These are phyloP conservation scores for Scopus umbretta DNA, from an alignment of 2,113 vertebrate genomes.

Conservation along the genomic window DNA sequence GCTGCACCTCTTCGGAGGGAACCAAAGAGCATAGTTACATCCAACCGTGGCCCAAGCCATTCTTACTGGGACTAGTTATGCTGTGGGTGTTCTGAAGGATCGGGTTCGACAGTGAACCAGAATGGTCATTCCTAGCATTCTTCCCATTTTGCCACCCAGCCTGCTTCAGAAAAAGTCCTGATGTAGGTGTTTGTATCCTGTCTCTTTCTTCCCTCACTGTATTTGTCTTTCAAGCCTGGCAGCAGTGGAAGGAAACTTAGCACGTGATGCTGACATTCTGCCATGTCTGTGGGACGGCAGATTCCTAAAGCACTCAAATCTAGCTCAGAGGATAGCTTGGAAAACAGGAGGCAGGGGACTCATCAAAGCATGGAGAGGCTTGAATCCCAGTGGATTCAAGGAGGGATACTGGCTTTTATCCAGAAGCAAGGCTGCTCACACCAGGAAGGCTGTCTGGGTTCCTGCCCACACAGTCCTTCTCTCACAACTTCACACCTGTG, in stretches of 20 bases:
- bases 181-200: slow-evolving; percentile 61
- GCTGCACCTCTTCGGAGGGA: background rate
- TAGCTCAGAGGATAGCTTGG: slow-evolving; percentile 3
- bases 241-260: slow-evolving; percentile 60
- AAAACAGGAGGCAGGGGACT: slow-evolving; percentile 14
- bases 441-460: background rate
- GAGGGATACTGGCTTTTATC: background rate
- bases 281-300: slow-evolving; percentile 20
- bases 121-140: slow-evolving; percentile 55
- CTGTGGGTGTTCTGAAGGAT: slow-evolving; percentile 61
- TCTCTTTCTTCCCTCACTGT: slow-evolving; percentile 49
- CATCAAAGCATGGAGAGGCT: background rate
- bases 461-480: background rate
- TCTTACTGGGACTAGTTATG: slow-evolving; percentile 4
- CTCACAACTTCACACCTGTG: background rate
- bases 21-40: background rate
- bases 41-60: background rate
- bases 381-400: background rate
- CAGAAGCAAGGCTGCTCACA: background rate
- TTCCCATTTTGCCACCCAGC: slow-evolving; percentile 55
- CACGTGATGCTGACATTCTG: slow-evolving; percentile 51
- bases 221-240: slow-evolving; percentile 64
- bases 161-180: slow-evolving; percentile 52
- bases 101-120: background rate
- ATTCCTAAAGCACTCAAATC: slow-evolving; percentile 8